Evolutionary conservation across 2,888 invertebrate species (phyloP), one percentile per base, ranked within the genome.

Genomic region (Latrodectus hesperus): DNA sequence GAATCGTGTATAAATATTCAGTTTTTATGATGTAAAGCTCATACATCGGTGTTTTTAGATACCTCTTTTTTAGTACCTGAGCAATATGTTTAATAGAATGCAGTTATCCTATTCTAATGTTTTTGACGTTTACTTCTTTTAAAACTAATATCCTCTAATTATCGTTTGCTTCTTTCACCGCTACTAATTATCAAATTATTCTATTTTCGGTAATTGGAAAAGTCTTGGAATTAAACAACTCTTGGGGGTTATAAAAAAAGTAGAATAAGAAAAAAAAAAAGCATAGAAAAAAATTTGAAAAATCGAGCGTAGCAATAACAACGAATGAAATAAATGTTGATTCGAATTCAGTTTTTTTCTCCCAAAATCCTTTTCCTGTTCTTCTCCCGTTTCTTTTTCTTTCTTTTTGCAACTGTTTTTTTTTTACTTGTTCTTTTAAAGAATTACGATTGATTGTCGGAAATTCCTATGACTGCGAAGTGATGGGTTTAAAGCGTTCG

Each of bases 151-250:
- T 72, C 70, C 76, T 64, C 86, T 86, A 86, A 86, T 86, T 86
- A 86, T 86, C 86, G 74, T 55, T 55, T 55, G 9, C 64, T 80
- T 79, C 75, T 81, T 72, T 75, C 70, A 74, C 67, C 60, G 71
- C 71, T 67, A 53, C 86, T 86, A 86, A 86, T 86, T 86, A 86
- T 86, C 86, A 86, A 86, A 86, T 86, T 86, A 86, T 86, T 86
- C 86, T 76, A 86, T 86, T 86, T 86, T 81, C 86, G 72, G 81
- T 86, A 86, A 86, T 86, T 86, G 81, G 86, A 77, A 86, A 86
- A 81, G 86, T 72, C 81, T 38, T 22, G 81, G 80, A 81, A 86
- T 80, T 86, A 86, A 81, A 86, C 81, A 86, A 86, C 72, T 72
- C 81, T 77, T 38, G 70, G 80, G 73, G 71, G 70, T 53, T 17